These are phyloP conservation scores for Papilio dardanus DNA, from an alignment of 1,140 invertebrate genomes.

Conservation along the genomic window DNA sequence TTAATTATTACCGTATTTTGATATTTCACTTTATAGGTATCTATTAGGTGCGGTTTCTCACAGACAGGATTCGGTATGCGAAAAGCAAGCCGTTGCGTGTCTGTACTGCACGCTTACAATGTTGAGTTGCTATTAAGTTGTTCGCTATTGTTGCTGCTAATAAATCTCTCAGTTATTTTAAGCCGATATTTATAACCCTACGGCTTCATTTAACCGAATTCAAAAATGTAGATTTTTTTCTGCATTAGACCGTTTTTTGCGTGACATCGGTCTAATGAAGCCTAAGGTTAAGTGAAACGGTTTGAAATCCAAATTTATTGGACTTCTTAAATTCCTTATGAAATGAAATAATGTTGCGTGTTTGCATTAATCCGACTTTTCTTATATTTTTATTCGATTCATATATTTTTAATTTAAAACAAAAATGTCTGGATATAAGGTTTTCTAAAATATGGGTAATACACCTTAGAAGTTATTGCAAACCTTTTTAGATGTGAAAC, in stretches of 20 bases:
- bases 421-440: background rate
- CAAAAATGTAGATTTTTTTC: no score
- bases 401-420: background rate
- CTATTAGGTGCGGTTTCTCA: constrained; percentile 23
- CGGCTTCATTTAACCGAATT: no score
- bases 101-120: constrained; percentile 14
- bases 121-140: constrained; percentile 15
- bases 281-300: no score
- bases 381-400: no score
- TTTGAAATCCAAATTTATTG: background rate
- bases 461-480: background rate
- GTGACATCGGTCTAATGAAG: no score
- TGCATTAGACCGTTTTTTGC: no score
- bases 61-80: background rate
- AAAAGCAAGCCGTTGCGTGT: constrained; percentile 23
- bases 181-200: background rate
- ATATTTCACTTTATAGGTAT: background rate
- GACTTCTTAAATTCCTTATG: background rate
- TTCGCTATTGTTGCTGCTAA: background rate
- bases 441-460: background rate
- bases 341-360: no score
- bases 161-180: constrained; percentile 8
- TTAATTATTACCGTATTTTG: background rate
- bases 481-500: background rate
- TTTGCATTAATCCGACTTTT: no score